A percentile compares a stretch with the other conserved stretches of the same genome.
phyloP scores from a whole-genome alignment of 2,888 invertebrate species.

The Branchellion lobata region DNA sequence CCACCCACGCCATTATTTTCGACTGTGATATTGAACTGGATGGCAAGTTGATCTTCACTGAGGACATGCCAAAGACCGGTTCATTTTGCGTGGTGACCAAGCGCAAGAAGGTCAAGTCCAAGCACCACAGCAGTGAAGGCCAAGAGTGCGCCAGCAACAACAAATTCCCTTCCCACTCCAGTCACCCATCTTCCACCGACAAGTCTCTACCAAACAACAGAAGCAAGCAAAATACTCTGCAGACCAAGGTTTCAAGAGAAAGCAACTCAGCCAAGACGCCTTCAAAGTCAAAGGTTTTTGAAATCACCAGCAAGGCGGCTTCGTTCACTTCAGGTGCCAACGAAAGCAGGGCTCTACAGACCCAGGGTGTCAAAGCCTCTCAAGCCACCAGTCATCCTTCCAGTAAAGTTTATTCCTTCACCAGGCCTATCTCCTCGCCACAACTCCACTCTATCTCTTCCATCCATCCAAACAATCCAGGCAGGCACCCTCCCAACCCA shows the following conservation, averaged over 20 bases:
- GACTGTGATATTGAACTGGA: not conserved
- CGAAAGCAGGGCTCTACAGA: too few relatives aligned
- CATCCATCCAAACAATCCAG: not conserved
- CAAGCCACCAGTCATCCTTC: not conserved
- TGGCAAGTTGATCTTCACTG: not conserved
- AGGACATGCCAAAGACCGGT: not conserved
- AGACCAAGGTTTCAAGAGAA: not conserved
- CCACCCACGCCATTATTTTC: too few relatives aligned
- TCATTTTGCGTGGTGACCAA: conserved; percentile 22
- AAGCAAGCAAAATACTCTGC: not conserved
- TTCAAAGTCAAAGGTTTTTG: not conserved
- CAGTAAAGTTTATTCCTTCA: not conserved
- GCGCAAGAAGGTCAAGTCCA: conserved; percentile 27
- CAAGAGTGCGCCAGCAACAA: not conserved
- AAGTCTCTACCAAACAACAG: not conserved
- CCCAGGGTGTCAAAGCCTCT: too few relatives aligned
- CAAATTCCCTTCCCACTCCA: not conserved
- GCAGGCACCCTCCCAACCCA: not conserved
- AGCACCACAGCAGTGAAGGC: not conserved
- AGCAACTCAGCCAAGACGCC: not conserved
- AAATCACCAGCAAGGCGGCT: not conserved
- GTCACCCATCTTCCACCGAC: too few relatives aligned
- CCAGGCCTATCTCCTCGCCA: not conserved
- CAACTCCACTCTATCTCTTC: not conserved
- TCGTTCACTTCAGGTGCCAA: too few relatives aligned